Evolutionary conservation across 53 echinoderm and acorn worm species (phyloP), one percentile per base, ranked within the genome.

Genomic region (Zoroaster sp.): DNA sequence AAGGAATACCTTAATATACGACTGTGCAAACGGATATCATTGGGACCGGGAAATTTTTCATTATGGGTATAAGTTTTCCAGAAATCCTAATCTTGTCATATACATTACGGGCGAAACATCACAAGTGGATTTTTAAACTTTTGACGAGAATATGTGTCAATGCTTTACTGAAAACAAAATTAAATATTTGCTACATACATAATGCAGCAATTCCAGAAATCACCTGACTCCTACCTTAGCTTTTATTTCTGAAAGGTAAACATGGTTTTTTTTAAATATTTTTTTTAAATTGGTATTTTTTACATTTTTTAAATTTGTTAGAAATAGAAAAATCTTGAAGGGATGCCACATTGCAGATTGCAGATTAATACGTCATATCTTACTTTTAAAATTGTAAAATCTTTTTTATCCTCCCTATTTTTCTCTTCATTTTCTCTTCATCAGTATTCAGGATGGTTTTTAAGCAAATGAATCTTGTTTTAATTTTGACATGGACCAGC

Each of bases 1-100:
- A 82, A 82, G 67, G 42, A 44, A 7, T 31, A 40, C 39, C 42
- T 67, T 82, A 67, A 59, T 43, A 41, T 3, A 68, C 82, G 66
- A 82, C 82, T 69, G 35, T 82, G 67, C 82, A 82, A 69, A 15
- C 3, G 30, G 77, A 52, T 55, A 10, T 40, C 38, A 15, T 43
- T 66, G 31, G 8, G 68, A 82, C 37, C 32, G 0, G 43, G 42
- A 45, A 42, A 38, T 63, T 79, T 21, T 10, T 35, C n/a, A n/a
- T 79, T 79, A 37, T 41, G 38, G 59, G 79, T 59, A 79, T 20
- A 40, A 25, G 17, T 28, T 28, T 8, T 59, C 28, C 28, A n/a
- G n/a, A n/a, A 25, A 59, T 25, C 63, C 63, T 14, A 59, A 25
- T 9, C n/a, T 54, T 20, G 55, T 59, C n/a, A 59, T 53, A 53